Evolutionary conservation across 2,888 invertebrate species (phyloP), one percentile per base, ranked within the genome.

Genomic region (Eugnorisma glareosa): DNA sequence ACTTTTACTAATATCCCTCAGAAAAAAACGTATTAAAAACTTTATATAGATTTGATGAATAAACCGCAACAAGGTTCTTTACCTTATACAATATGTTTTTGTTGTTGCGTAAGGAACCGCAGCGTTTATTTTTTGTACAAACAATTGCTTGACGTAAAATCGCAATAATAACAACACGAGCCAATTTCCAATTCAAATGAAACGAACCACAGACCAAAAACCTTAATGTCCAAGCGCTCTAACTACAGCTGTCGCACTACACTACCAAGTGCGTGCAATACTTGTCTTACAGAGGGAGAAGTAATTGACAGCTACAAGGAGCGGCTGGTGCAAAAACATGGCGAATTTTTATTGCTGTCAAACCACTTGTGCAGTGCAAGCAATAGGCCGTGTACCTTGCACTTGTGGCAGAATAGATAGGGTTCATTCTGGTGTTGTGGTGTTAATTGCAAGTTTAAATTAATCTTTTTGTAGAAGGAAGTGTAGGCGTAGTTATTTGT

Each of bases 251-350:
- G 91, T 92, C 87, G 48, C 11, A 45, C 74, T 91, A 94, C 81
- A 93, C 43, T 72, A 75, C 84, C 82, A 85, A 89, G 89, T 93
- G 95, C 94, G 93, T 94, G 94, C 90, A 85, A 83, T 86, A 90
- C 90, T 90, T 92, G 93, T 93, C 94, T 94, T 94, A 40, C 87
- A 86, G 89, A 91, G 93, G 94, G 94, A 90, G 90, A 81, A 86
- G 89, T 93, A 94, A 94, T 94, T 96, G 96, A 95, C 95, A 95
- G 94, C 83, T 91, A 93, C 92, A 91, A 95, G 94, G 92, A 94
- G 94, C 91, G 91, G 84, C 91, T 91, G 92, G 93, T 94, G 94
- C 93, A 93, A 95, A 94, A 96, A 96, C 94, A 96, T 96, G 95
- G 95, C 93, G 91, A 93, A 93, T 92, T 95, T 94, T 93, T 92